A percentile compares a stretch with the other conserved stretches of the same genome.
These are phyloP conservation scores for Zaprionus nigranus DNA, from an alignment of 1,140 invertebrate species.

Conservation along the genomic window DNA sequence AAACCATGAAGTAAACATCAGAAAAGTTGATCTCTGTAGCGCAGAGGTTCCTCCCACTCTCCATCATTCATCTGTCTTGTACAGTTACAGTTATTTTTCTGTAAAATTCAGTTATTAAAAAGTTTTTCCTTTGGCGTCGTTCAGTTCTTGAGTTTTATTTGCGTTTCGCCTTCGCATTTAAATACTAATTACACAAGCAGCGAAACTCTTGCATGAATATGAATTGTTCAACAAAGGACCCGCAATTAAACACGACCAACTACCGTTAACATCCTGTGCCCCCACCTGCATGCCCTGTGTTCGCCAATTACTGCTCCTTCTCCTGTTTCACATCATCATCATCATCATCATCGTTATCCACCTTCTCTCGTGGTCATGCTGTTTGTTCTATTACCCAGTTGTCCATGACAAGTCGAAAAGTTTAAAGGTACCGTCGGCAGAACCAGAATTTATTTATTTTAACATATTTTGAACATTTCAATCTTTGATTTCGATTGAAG, in stretches of 20 bases:
- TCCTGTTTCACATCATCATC: not conserved
- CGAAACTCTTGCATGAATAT: constrained; percentile 37
- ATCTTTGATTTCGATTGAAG: too few relatives aligned
- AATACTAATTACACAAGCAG: constrained; percentile 62
- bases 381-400: not conserved
- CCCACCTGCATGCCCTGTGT: not conserved
- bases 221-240: constrained; percentile 28
- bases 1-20: not conserved
- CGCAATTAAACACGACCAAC: constrained; percentile 29
- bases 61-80: not conserved
- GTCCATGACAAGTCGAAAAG: not conserved
- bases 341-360: not conserved
- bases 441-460: too few relatives aligned
- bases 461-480: too few relatives aligned
- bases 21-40: not conserved
- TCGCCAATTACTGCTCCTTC: not conserved
- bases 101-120: constrained; percentile 66
- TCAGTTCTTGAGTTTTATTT: not conserved
- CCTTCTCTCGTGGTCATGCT: too few relatives aligned
- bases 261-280: constrained; percentile 1
- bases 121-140: constrained; percentile 43
- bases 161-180: constrained; percentile 48
- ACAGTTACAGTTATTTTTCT: constrained; percentile 7
- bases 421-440: too few relatives aligned
- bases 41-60: not conserved